Percentiles rank a stretch among this genome's conserved stretches.
Conservation (phyloP, 1,140 invertebrate genomes). For the Teleopsis dalmanni region DNA sequence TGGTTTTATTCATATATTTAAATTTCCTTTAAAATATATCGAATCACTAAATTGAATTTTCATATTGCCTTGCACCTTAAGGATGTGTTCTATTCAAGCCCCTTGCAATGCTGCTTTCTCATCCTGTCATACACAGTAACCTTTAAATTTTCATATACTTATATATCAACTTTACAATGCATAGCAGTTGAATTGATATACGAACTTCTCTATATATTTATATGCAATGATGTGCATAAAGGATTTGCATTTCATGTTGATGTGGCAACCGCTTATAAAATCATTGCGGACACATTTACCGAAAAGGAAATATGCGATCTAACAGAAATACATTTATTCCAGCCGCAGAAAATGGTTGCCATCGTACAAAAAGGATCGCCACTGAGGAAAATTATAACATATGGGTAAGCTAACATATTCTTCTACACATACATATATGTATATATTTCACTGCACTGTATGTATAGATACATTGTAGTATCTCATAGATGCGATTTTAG, state of each 20-base stretch:
- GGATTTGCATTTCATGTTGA: conserved; percentile 59
- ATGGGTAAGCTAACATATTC: conserved; percentile 47
- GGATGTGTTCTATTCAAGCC: too few relatives aligned
- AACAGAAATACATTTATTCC: conserved; percentile 51
- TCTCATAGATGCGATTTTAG: not conserved
- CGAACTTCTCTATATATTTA: too few relatives aligned
- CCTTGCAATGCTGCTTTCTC: not conserved
- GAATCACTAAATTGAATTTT: too few relatives aligned
- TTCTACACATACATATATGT: too few relatives aligned
- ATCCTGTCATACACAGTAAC: not conserved
- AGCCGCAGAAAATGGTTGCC: conserved; percentile 47
- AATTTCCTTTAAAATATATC: too few relatives aligned
- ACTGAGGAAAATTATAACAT: conserved; percentile 54
- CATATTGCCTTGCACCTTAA: too few relatives aligned
- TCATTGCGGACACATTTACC: conserved; percentile 52
- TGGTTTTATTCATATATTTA: too few relatives aligned
- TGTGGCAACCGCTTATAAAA: conserved; percentile 53
- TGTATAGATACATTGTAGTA: not conserved
- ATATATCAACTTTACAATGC: not conserved
- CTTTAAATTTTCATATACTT: not conserved
- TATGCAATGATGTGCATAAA: too few relatives aligned
- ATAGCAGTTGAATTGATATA: too few relatives aligned
- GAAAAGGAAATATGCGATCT: conserved; percentile 57
- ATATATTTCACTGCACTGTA: too few relatives aligned
- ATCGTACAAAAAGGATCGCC: conserved; percentile 54